Base-by-base conservation (phyloP, 1,140 invertebrate genomes). In the Aphaenogaster floridana region DNA sequence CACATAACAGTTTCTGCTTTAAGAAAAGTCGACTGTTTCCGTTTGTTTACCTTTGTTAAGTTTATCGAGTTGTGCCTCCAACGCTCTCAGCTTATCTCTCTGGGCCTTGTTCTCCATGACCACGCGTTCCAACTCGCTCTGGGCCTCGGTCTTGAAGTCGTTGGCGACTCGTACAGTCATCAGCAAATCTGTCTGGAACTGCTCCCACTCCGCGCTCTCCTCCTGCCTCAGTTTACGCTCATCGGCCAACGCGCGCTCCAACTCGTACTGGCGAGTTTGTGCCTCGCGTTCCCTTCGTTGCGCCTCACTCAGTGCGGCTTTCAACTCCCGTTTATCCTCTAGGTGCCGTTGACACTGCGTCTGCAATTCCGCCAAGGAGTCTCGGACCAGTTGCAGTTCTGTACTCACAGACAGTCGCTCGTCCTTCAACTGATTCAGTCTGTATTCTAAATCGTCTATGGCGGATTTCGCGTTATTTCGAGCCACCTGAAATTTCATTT, bases 121-220 rank as follows among this genome's bases (percentile, higher is more conserved):
- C 8, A 99, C 96, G 86, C 97, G 96, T 93, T 99, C 98, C 86
- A 98, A 96, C 91, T 98, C 98, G 77, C 97, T 96, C 92, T 98
- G 97, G 0, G 98, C 97, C 94, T 98, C 98, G 36, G 97, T 98
- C 94, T 99, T 98, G 95, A 99, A 99, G 94, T 99, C 98, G 95
- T 99, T 99, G 13, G 99, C 98, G 9, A 99, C 98, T 28, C 98
- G 96, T 0, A 99, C 99, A 0, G 98, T 98, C 95, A 98, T 98
- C 45, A 99, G 95, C 0, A 99, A 96, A 95, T 99, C 99, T 83
- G 97, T 97, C 94, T 99, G 98, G 96, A 99, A 99, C 94, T 99
- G 98, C 91, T 98, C 97, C 99, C 98, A 99, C 95, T 99, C 98
- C 15, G 97, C 96, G 88, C 96, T 97, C 96, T 97, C 97, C 88